Conservation (phyloP, 2,888 invertebrate genomes). For the Agrotis exclamationis region DNA sequence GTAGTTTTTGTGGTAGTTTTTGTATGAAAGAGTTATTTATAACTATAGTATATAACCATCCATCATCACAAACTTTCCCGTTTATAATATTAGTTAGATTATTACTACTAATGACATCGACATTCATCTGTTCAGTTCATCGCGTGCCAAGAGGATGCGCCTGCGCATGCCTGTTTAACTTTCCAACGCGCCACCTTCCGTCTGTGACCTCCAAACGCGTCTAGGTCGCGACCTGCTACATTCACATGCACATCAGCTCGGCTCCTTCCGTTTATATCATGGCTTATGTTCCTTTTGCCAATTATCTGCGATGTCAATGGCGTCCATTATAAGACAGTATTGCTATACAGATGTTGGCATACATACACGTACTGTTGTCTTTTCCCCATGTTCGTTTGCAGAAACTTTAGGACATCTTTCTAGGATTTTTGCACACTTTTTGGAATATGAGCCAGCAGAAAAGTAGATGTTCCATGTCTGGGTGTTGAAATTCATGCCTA, state of each 20-base stretch:
- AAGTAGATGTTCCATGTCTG: too few species aligned
- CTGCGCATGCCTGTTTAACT: slow-evolving; percentile 47
- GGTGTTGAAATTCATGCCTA: too few species aligned
- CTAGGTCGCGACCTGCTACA: slow-evolving; percentile 49
- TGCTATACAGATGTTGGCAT: background rate
- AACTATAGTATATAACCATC: too few species aligned
- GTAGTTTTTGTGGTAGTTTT: too few species aligned
- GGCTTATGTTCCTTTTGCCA: slow-evolving; percentile 3
- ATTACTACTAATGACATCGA: background rate
- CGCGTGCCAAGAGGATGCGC: slow-evolving; percentile 48
- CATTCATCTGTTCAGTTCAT: slow-evolving; percentile 1
- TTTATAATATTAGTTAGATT: too few species aligned
- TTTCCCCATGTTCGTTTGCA: too few species aligned
- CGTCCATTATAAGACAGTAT: slow-evolving; percentile 1
- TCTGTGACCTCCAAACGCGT: slow-evolving; percentile 37
- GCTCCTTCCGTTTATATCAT: slow-evolving; percentile 10
- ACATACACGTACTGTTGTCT: too few species aligned
- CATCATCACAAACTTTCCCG: too few species aligned
- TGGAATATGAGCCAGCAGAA: too few species aligned
- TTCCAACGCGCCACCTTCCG: slow-evolving; percentile 43
- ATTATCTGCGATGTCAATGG: slow-evolving; percentile 3
- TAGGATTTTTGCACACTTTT: too few species aligned
- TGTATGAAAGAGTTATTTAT: too few species aligned
- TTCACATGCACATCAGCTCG: slow-evolving; percentile 36
- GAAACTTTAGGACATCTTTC: too few species aligned